Conservation (phyloP, 2,113 vertebrate species). For the Aptenodytes patagonicus region DNA sequence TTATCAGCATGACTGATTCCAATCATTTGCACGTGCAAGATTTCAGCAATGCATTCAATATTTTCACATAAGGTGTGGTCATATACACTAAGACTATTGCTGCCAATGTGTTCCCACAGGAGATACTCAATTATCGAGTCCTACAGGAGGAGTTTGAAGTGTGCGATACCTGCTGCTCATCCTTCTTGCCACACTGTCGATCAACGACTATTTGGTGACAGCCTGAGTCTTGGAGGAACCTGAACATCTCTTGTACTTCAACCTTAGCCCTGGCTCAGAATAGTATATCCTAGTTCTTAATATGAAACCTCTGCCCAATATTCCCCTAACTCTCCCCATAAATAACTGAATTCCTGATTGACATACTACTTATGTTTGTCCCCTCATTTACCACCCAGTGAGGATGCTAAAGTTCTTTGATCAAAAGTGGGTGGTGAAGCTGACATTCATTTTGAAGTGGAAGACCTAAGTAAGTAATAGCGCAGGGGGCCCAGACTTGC, state of each 20-base stretch:
- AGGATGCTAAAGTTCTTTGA: background rate
- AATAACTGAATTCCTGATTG: background rate
- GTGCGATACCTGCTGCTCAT: background rate
- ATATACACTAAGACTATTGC: background rate
- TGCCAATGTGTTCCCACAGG: background rate
- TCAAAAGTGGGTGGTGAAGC: background rate
- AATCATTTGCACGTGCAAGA: accelerated
- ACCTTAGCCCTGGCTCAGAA: background rate
- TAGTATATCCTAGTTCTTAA: background rate
- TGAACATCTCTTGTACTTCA: background rate
- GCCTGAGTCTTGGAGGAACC: background rate
- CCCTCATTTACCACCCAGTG: background rate
- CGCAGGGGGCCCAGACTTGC: background rate
- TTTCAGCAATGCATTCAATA: background rate
- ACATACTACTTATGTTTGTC: accelerated
- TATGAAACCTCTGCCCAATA: background rate
- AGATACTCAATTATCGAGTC: background rate
- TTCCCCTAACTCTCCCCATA: background rate
- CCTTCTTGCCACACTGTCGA: background rate
- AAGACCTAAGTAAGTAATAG: background rate
- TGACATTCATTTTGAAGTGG: background rate
- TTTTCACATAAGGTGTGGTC: background rate
- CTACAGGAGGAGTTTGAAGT: background rate
- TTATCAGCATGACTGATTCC: background rate
- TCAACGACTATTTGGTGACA: background rate